Percentiles rank a stretch among this genome's conserved stretches.
These are phyloP conservation scores for Platysteira castanea DNA, from an alignment of 2,113 vertebrate species.

Conservation along the genomic window DNA sequence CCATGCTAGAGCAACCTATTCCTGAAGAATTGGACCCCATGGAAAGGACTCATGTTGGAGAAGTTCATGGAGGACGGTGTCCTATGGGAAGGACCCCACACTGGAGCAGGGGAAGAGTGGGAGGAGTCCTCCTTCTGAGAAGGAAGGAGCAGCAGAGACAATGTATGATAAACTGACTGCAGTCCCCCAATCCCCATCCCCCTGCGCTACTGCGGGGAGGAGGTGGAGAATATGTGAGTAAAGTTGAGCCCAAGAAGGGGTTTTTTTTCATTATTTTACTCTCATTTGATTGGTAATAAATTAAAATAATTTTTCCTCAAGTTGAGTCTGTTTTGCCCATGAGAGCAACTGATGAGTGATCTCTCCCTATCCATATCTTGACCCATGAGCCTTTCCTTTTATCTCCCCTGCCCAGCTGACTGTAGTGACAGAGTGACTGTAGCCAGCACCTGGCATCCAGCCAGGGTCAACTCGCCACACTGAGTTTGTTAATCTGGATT, in stretches of 20 bases:
- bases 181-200: neutral
- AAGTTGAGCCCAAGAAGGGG: neutral
- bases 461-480: neutral
- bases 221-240: neutral
- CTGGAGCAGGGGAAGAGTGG: neutral
- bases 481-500: neutral
- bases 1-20: neutral
- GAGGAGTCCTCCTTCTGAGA: neutral
- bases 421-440: neutral
- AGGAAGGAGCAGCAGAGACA: neutral
- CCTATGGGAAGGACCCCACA: neutral
- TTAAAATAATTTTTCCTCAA: neutral
- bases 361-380: neutral
- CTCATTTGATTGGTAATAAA: neutral
- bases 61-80: neutral
- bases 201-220: fast-evolving
- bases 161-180: neutral
- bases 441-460: neutral
- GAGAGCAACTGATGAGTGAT: neutral
- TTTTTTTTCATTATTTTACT: neutral
- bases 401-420: neutral
- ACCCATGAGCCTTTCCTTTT: neutral
- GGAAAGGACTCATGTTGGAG: neutral
- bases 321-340: neutral
- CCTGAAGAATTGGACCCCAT: neutral